Evolutionary conservation across 2,113 vertebrate genomes (phyloP).

Genomic region (Hiodon tergisus): DNA sequence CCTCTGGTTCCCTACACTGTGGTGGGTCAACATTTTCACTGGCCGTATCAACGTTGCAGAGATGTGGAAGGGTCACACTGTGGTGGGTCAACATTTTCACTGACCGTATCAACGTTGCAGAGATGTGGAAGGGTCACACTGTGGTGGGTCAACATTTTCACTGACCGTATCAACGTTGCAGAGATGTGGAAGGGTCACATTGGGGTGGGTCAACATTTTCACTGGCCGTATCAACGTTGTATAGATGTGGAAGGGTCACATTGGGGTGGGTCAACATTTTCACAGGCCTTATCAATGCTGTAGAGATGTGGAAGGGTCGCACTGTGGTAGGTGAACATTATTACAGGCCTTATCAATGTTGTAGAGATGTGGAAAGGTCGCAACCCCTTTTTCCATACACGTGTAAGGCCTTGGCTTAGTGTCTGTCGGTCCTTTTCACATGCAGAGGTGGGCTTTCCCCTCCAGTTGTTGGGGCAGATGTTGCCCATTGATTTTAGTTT

Average conservation of each 20-base stretch:
- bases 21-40: too few relatives aligned
- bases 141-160: constrained; percentile 37
- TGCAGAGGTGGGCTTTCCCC: constrained; percentile 35
- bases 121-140: constrained; percentile 18
- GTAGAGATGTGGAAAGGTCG: constrained; percentile 51
- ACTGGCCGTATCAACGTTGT: constrained; percentile 27
- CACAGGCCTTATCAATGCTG: constrained; percentile 27
- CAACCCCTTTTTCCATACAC: constrained; percentile 53
- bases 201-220: constrained; percentile 38
- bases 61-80: background rate
- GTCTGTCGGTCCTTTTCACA: constrained; percentile 36
- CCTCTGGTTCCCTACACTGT: too few relatives aligned
- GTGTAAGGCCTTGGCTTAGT: constrained; percentile 41
- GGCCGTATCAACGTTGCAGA: too few relatives aligned
- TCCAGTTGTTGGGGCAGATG: constrained; percentile 51
- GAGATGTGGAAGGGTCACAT: constrained; percentile 12
- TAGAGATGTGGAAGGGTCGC: background rate
- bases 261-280: constrained; percentile 39
- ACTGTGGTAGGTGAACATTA: constrained; percentile 41
- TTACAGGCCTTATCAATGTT: constrained; percentile 31
- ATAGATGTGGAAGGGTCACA: constrained; percentile 1
- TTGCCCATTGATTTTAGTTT: constrained; percentile 54
- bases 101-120: too few relatives aligned
- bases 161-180: constrained; percentile 26
- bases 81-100: too few relatives aligned